phyloP scores from a whole-genome alignment of 1,140 invertebrate genomes.

The Drosophila paulistorum region DNA sequence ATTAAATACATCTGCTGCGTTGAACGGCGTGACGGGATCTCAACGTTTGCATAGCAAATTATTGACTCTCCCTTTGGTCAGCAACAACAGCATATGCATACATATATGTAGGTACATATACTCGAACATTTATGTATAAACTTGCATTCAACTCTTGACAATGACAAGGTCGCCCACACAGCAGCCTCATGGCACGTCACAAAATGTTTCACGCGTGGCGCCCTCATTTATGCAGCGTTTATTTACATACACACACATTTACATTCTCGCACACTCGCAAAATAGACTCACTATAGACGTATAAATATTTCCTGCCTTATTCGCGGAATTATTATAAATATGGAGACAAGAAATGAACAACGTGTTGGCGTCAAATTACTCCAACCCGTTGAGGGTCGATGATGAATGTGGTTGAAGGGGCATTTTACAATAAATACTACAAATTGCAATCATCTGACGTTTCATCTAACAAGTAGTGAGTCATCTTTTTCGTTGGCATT shows the following conservation, averaged over 20 bases:
- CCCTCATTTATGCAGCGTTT: constrained; percentile 61
- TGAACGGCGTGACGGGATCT: constrained; percentile 28
- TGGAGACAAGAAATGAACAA: constrained; percentile 44
- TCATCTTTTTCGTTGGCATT: not conserved
- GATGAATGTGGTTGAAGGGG: constrained; percentile 2
- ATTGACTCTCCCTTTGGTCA: constrained; percentile 38
- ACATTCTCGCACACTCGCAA: not conserved
- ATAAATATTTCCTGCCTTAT: constrained; percentile 49
- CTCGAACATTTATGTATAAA: constrained; percentile 9
- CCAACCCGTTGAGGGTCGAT: not conserved
- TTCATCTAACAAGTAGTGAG: constrained; percentile 22
- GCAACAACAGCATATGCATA: not conserved
- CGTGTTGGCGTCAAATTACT: constrained; percentile 48
- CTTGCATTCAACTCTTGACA: constrained; percentile 16
- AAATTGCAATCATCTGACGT: constrained; percentile 45
- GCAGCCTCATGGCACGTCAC: constrained; percentile 36
- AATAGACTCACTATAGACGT: constrained; percentile 23
- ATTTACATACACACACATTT: constrained; percentile 33
- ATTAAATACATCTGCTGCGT: constrained; percentile 14
- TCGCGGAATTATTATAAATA: constrained; percentile 47
- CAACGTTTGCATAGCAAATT: constrained; percentile 37
- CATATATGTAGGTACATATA: not conserved
- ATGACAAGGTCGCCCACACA: constrained; percentile 46
- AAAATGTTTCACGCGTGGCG: constrained; percentile 46
- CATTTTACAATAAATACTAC: constrained; percentile 30